Evolutionary conservation across 2,888 invertebrate species (phyloP), one percentile per base, ranked within the genome.

Genomic region (Catonia carolina): DNA sequence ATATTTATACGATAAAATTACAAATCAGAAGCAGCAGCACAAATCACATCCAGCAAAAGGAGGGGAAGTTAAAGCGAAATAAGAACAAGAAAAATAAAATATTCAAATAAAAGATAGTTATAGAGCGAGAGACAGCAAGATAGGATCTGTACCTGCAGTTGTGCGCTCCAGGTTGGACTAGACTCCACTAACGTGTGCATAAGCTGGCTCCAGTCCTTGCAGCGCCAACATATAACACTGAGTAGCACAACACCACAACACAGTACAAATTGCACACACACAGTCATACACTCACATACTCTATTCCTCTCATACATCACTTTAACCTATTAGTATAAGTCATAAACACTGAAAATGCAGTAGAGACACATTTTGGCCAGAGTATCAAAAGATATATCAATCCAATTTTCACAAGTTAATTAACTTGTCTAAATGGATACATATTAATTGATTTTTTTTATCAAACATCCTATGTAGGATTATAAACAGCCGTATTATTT

Each of bases 121-220:
- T 55, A 60, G 55, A 62, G 45, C 18, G 2, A 45, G 23, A 45
- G 23, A 10, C 20, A 23, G 51, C 56, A 14, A 61, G 54, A 60
- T 23, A 41, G 50, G 36, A 45, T 31, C 60, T 56, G 52, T 54
- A 86, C 85, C 82, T 82, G 81, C 72, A 82, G 77, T 78, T 85
- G 84, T 71, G 85, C 83, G 78, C 84, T 85, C 81, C 85, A 85
- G 75, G 84, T 83, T 80, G 85, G 86, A 76, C 85, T 86, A 71
- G 85, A 84, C 78, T 86, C 87, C 78, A 86, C 83, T 75, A 87
- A 83, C 76, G 85, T 85, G 80, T 86, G 86, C 77, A 87, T 85
- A 81, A 87, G 77, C 80, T 86, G 86, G 78, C 84, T 85, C 86
- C 86, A 87, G 79, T 86, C 87, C 87, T 87, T 75, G 69, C 69